Evolutionary conservation across 2,888 invertebrate genomes (phyloP), one percentile per base, ranked within the genome.

Genomic region (Clanis bilineata): DNA sequence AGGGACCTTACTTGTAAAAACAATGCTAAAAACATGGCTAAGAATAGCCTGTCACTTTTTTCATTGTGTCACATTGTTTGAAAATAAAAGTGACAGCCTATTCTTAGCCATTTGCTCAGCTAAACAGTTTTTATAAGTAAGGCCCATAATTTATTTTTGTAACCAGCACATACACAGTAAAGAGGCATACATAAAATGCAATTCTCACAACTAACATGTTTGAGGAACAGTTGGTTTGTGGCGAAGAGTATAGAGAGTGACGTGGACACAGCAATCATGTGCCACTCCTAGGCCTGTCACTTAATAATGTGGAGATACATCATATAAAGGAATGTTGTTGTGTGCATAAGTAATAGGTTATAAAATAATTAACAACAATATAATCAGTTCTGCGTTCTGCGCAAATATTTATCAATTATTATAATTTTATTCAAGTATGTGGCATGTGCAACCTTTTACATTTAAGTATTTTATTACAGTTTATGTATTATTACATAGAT

Each of bases 341-440:
- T 57, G 25, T 41, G 18, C 51, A 43, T 41, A 22, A 21, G 3
- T 55, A 61, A 51, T 51, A 9, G 10, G 6, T 18, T 51, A 32
- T 51, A 32, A 21, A 51, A 51, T 51, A 51, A 51, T 51, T 51
- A 28, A 18, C 10, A 36, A 12, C 12, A 15, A 51, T 18, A 51
- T 32, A 15, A 15, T 18, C 9, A 22, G 6, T 12, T 12, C 21
- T 45, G 12, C 5, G 28, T 32, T 45, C 45, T 25, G 25, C 25
- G 25, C 21, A 45, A 25, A 32, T 51, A 51, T 47, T 47, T 28
- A 15, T 51, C 3, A 32, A 51, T 51, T 9, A 41, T 32, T 51
- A 51, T 51, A 18, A 51, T 32, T 51, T 51, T 51, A 51, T 51
- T 51, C 51, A 51, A 18, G 18, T 32, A 51, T 51, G 18, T 36